Conservation (phyloP, 1,140 invertebrate species). For the Drosophila azteca region DNA sequence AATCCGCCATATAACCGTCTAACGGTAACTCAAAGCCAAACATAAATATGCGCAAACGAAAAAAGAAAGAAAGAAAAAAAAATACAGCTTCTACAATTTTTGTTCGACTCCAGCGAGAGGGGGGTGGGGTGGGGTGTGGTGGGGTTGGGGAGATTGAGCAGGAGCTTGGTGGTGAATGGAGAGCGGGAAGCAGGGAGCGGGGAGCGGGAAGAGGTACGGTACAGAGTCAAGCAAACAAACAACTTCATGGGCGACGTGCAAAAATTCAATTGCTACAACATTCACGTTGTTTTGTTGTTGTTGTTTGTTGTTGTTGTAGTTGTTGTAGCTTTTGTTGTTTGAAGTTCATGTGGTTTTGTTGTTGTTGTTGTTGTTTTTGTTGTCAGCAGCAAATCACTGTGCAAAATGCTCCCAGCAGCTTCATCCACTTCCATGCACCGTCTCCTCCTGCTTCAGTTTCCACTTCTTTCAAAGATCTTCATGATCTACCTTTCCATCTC, state of each 20-base stretch:
- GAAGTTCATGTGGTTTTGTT: slow-evolving; percentile 4
- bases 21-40: slow-evolving; percentile 79
- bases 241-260: slow-evolving; percentile 82
- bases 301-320: not conserved
- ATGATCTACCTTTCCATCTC: slow-evolving; percentile 32
- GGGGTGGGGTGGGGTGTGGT: slow-evolving; percentile 39
- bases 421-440: slow-evolving; percentile 36
- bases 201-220: slow-evolving; percentile 45
- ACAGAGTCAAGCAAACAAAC: slow-evolving; percentile 73
- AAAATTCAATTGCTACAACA: slow-evolving; percentile 82
- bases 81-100: slow-evolving; percentile 76
- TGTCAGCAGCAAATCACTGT: slow-evolving; percentile 63
- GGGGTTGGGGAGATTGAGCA: slow-evolving; percentile 4
- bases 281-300: slow-evolving; percentile 41
- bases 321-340: slow-evolving; percentile 24
- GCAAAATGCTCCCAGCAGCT: slow-evolving; percentile 59
- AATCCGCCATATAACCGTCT: slow-evolving; percentile 79
- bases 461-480: slow-evolving; percentile 51
- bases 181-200: slow-evolving; percentile 2
- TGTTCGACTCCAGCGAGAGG: slow-evolving; percentile 58
- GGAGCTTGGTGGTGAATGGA: no score
- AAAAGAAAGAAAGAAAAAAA: slow-evolving; percentile 33
- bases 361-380: slow-evolving; percentile 36
- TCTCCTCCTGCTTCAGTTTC: slow-evolving; percentile 26
- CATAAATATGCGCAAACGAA: slow-evolving; percentile 75